Evolutionary conservation across 1,140 invertebrate genomes (phyloP), one percentile per base, ranked within the genome.

Genomic region (Rhizoglyphus robini): DNA sequence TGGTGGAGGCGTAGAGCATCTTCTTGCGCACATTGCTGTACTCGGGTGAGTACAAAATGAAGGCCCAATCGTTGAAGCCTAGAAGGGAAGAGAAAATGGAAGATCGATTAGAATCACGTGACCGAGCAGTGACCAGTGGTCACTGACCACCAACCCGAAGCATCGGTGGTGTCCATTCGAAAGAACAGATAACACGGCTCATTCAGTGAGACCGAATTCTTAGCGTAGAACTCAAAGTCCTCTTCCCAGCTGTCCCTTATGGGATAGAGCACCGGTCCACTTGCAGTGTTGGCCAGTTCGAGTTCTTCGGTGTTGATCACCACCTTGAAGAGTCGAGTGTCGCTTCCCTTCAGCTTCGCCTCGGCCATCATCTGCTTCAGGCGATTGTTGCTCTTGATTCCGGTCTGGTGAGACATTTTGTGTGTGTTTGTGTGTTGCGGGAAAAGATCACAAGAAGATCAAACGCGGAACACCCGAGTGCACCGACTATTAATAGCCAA

Each of bases 1-100:
- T 94, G 0, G 96, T 99, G 0, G 94, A 96, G 0, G 96, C 96
- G 76, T 97, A 97, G 34, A 99, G 80, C 96, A 99, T 99, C 79
- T 99, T 99, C 72, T 97, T 86, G 67, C 94, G 81, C 3, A 93
- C 85, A 8, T 85, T 83, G 11, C 92, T 86, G 69, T 82, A 83
- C 73, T 97, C 94, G 3, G 94, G 94, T 27, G 87, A 91, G 89
- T 91, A 99, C 69, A 86, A 88, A 49, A 99, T 87, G 15, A 97
- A 81, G 0, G 98, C 74, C 95, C 95, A 99, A 72, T 95, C 87
- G 76, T 92, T 87, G 8, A 20, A n/a, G 11, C 30, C 11, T n/a
- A 11, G 13, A 30, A n/a, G 30, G 41, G 49, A 11, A 13, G 18
- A 61, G 13, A n/a, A n/a, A 23, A 20, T n/a, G n/a, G 23, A 23